Base-by-base conservation (phyloP, 2,797 vertebrate genomes). In the Taenioides sp. region DNA sequence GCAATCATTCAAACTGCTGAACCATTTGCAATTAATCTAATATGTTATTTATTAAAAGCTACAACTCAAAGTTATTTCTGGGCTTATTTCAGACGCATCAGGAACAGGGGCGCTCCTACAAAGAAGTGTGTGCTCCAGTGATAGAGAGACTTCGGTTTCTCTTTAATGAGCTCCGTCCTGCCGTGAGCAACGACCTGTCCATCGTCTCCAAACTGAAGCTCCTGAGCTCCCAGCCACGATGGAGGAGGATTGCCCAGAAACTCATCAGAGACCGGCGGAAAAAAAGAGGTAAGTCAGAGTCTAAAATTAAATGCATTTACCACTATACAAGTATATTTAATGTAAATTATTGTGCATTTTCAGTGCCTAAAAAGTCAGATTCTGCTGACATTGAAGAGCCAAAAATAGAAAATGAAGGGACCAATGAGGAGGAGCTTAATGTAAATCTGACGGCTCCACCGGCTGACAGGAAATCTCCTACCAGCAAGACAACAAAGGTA, bases 41-140 rank as follows among this genome's bases (percentile, higher is more conserved):
- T 47, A 47, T 47, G 43, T 16, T 47, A 4, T 54, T 54, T 54
- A 54, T 54, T 54, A 54, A 54, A 54, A 54, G 20, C 20, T 54
- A 3, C 52, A 54, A 54, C 52, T 22, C 43, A 4, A 31, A 31
- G 14, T 47, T 47, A 47, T 47, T 47, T 47, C 14, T 47, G 43
- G 40, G 2, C 25, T 16, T 20, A 77, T 75, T 80, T 34, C 72
- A 99, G 98, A 99, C 98, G 0, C 98, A 99, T 88, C 98, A 99
- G 85, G 98, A 99, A 49, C 98, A 99, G 87, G 98, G 98, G 0
- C 97, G 98, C 67, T 99, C 98, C n/a, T 99, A 99, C 73, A 99
- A 99, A 81, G 98, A 99, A 89, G 98, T 99, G 31, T 99, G 98
- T 4, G 97, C 97, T 49, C 98, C 97, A 3, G 97, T 99, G 73